These are phyloP conservation scores for Unio delphinus DNA, from an alignment of 2,888 invertebrate genomes.

Conservation along the genomic window DNA sequence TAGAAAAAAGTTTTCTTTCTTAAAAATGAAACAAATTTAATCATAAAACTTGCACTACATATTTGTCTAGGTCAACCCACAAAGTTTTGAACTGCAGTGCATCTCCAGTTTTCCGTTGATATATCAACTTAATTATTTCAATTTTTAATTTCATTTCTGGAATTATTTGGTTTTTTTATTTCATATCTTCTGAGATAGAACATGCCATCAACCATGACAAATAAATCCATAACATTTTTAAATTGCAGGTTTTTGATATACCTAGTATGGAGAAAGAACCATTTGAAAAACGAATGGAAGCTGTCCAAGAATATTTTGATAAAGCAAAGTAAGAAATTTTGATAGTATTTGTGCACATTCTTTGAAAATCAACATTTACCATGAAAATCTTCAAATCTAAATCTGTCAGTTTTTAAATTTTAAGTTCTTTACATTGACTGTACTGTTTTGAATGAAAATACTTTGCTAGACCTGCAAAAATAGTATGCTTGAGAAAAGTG, in stretches of 20 bases:
- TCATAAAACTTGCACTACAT: too few species aligned
- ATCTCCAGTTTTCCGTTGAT: neutral
- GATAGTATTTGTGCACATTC: neutral
- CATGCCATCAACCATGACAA: neutral
- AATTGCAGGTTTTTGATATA: conserved; percentile 64
- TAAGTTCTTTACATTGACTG: neutral
- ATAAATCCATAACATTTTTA: neutral
- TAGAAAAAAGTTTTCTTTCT: too few species aligned
- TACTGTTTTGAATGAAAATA: neutral
- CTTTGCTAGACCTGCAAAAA: too few species aligned
- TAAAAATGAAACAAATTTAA: too few species aligned
- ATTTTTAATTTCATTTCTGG: neutral
- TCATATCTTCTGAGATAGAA: neutral
- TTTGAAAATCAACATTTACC: conserved; percentile 1
- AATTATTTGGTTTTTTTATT: neutral
- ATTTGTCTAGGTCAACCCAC: too few species aligned
- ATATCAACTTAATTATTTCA: neutral
- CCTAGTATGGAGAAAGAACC: conserved; percentile 58
- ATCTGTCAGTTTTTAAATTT: neutral
- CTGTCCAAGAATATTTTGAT: conserved; percentile 58
- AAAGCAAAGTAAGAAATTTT: conserved; percentile 51
- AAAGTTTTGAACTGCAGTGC: too few species aligned
- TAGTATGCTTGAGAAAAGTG: too few species aligned
- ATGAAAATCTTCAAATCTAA: conserved; percentile 1
- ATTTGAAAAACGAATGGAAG: conserved; percentile 61